Percentiles rank a stretch among this genome's conserved stretches.
Conservation (phyloP, 1,140 invertebrate genomes). For the Habropoda laboriosa region DNA sequence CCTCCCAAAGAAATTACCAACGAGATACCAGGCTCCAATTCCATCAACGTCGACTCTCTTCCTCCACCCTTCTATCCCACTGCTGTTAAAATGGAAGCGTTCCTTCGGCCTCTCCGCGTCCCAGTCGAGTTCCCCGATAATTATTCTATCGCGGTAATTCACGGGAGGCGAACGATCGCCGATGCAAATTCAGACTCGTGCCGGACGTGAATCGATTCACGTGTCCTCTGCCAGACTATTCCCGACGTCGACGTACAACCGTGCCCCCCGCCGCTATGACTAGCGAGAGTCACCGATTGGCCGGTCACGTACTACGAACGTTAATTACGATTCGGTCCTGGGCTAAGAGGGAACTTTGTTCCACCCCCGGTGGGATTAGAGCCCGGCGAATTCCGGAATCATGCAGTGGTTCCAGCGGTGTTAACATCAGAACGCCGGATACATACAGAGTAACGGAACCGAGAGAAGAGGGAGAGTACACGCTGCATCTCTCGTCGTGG, state of each 20-base stretch:
- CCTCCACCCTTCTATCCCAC: no score
- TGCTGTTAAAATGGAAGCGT: no score
- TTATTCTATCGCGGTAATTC: constrained; percentile 39
- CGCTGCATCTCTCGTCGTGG: constrained; percentile 35
- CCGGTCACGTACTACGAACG: constrained; percentile 61
- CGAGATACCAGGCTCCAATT: neutral
- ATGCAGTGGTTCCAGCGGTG: constrained; percentile 55
- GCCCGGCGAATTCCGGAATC: constrained; percentile 60
- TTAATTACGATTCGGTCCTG: constrained; percentile 67
- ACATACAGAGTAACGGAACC: constrained; percentile 54
- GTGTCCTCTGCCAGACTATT: constrained; percentile 15
- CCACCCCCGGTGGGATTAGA: constrained; percentile 62
- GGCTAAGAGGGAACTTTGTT: constrained; percentile 66
- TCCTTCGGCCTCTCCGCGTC: neutral
- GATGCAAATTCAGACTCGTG: constrained; percentile 58
- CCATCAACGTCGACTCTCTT: neutral
- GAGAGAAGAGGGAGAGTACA: constrained; percentile 15
- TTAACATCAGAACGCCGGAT: constrained; percentile 58
- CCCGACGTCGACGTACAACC: constrained; percentile 29
- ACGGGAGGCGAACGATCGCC: constrained; percentile 38
- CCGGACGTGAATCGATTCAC: constrained; percentile 48
- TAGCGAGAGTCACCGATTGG: constrained; percentile 60
- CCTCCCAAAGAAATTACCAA: no score
- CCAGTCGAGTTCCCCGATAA: constrained; percentile 32
- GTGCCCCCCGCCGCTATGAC: constrained; percentile 36